Evolutionary conservation across 2,888 invertebrate genomes (phyloP).

Genomic region (Phengaris alcon): DNA sequence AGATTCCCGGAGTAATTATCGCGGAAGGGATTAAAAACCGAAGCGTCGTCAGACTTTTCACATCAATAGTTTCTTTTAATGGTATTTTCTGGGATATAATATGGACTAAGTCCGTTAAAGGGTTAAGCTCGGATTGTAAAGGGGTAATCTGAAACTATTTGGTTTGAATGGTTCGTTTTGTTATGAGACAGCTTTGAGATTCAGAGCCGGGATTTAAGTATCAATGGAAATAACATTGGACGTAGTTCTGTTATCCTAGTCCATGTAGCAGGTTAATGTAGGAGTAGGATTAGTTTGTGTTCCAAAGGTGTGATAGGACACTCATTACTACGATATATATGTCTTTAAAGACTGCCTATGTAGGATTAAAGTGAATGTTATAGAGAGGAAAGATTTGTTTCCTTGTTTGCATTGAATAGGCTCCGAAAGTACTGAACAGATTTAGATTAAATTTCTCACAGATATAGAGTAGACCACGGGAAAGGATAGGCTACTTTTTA

Average conservation of each 20-base stretch:
- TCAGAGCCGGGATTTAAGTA: background rate
- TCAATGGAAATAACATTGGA: background rate
- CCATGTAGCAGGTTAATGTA: too few relatives aligned
- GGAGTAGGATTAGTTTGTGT: too few relatives aligned
- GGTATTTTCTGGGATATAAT: background rate
- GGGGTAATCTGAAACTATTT: background rate
- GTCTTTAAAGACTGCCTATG: too few relatives aligned
- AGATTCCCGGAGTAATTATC: conserved; percentile 5
- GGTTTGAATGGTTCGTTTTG: background rate
- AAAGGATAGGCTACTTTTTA: too few relatives aligned
- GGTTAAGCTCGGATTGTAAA: background rate
- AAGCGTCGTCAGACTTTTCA: background rate
- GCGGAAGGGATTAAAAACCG: conserved; percentile 5
- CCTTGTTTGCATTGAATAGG: too few relatives aligned
- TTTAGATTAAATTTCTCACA: too few relatives aligned
- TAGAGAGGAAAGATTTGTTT: too few relatives aligned
- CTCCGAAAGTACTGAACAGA: too few relatives aligned
- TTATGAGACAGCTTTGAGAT: conserved; percentile 1
- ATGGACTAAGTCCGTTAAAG: background rate
- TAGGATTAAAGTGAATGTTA: too few relatives aligned
- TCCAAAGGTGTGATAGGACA: too few relatives aligned
- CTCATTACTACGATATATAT: too few relatives aligned
- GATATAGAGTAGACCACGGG: too few relatives aligned
- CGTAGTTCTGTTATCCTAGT: background rate
- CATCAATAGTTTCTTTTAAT: background rate